Base-by-base conservation (phyloP, 2,797 vertebrate species). In the Uromys caudimaculatus region DNA sequence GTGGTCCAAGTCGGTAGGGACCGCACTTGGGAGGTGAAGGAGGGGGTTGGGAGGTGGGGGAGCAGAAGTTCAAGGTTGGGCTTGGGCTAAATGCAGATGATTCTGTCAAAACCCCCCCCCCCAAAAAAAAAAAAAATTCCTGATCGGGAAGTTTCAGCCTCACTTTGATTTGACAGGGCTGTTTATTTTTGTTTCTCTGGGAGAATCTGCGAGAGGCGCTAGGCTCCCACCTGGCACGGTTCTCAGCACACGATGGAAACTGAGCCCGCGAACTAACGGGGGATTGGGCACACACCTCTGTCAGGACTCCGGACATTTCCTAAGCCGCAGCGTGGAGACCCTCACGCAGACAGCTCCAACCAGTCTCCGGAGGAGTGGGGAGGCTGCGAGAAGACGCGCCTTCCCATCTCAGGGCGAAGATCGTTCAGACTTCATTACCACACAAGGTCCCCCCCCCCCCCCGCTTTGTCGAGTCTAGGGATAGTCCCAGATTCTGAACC, bases 111-210 rank as follows among this genome's bases (percentile, higher is more conserved):
- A 27, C 11, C 13, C 44, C 44, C 75, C 6, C 21, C 3, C 6
- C 3, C 47, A 75, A 73, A 29, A 58, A 38, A 47, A 77, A 50
- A 77, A 54, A 38, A 44, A 71, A 38, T 17, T 89, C 2, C 21
- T 44, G 87, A 41, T 77, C 64, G n/a, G 64, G 54, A 73, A 32
- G 79, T 83, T 62, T 87, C 91, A 88, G 58, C 67, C 52, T 87
- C 10, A 0, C 67, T 89, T 92, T 73, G 75, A 71, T 38, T 95
- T 27, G 94, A 95, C 97, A 81, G 91, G 21, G 27, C 47, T 78
- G 90, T 97, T 97, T 97, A 92, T 96, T 98, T 97, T 96, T 50
- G 85, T 44, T 76, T 78, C 90, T 85, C 32, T 13, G n/a, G 67
- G 69, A 71, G 69, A 82, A 79, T 78, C 44, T 1, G n/a, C 54